These are phyloP conservation scores for Dicentrarchus labrax DNA, from an alignment of 2,113 vertebrate genomes.

Conservation along the genomic window DNA sequence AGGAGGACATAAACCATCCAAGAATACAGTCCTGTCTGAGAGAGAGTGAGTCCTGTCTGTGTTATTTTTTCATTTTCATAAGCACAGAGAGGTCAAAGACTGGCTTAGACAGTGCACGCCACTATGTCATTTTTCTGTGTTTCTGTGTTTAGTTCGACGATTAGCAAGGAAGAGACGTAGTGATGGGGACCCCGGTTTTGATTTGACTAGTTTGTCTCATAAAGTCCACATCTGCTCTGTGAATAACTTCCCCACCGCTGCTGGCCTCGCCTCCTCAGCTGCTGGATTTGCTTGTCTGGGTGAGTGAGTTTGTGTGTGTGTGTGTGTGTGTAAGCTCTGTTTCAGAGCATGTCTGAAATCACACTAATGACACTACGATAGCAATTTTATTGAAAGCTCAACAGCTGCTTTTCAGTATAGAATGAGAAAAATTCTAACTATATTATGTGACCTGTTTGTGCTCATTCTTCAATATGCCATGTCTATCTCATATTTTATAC, in stretches of 20 bases:
- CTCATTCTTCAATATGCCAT: background rate
- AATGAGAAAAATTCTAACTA: background rate
- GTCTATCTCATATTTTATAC: background rate
- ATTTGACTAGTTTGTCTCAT: slow-evolving; percentile 78
- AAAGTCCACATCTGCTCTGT: slow-evolving; percentile 93
- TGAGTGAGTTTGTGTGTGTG: slow-evolving; percentile 70
- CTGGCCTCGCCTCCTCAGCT: slow-evolving; percentile 94
- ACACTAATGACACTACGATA: background rate
- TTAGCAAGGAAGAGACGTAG: slow-evolving; percentile 89
- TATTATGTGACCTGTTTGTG: background rate
- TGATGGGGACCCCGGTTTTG: slow-evolving; percentile 34
- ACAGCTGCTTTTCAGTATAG: background rate
- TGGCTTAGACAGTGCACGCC: rapidly evolving
- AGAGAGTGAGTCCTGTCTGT: slow-evolving; percentile 86
- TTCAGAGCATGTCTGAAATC: background rate
- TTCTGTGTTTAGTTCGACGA: slow-evolving; percentile 86
- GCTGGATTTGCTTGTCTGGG: slow-evolving; percentile 96
- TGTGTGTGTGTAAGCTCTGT: background rate
- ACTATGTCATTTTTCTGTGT: background rate
- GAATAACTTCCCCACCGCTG: slow-evolving; percentile 97
- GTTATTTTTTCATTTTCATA: background rate
- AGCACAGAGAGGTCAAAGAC: background rate
- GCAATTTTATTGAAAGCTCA: too few species aligned
- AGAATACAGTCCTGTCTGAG: slow-evolving; percentile 92
- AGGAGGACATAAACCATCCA: slow-evolving; percentile 88